Evolutionary conservation across 1,140 invertebrate species (phyloP).

Genomic region (Brachionus angularis): DNA sequence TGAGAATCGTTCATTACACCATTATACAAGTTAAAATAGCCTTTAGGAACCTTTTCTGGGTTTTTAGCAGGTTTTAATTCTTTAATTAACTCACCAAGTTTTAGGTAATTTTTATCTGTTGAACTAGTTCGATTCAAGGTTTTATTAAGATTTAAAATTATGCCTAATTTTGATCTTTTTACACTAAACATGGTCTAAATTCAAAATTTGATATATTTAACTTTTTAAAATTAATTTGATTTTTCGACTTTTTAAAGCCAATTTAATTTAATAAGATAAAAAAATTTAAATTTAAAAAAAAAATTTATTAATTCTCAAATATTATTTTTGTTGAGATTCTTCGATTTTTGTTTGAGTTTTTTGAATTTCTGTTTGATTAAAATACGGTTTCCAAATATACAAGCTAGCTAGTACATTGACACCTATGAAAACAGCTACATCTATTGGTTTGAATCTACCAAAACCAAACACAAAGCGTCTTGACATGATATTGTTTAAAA

Average conservation of each 20-base stretch:
- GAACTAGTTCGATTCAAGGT: too few species aligned
- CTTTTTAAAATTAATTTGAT: too few species aligned
- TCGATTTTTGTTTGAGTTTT: neutral
- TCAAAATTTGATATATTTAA: too few species aligned
- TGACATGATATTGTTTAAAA: too few species aligned
- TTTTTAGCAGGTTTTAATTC: neutral
- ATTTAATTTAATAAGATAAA: too few species aligned
- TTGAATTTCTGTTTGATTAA: constrained; percentile 17
- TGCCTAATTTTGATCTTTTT: too few species aligned
- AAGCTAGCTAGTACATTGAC: constrained; percentile 20
- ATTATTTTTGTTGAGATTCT: too few species aligned
- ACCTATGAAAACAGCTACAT: constrained; percentile 16
- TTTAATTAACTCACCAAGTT: constrained; percentile 26
- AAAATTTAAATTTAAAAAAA: too few species aligned
- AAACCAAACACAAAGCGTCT: constrained; percentile 8
- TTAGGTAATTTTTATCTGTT: constrained; percentile 5
- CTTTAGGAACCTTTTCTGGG: constrained; percentile 28
- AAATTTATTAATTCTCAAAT: too few species aligned
- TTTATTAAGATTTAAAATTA: too few species aligned
- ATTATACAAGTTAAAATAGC: constrained; percentile 1
- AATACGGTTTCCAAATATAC: constrained; percentile 37
- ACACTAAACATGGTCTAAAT: too few species aligned
- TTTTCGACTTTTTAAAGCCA: too few species aligned
- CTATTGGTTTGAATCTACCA: constrained; percentile 22
- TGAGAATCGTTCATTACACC: constrained; percentile 57